Conservation (phyloP, 2,113 vertebrate genomes). For the Amazona vittata region DNA sequence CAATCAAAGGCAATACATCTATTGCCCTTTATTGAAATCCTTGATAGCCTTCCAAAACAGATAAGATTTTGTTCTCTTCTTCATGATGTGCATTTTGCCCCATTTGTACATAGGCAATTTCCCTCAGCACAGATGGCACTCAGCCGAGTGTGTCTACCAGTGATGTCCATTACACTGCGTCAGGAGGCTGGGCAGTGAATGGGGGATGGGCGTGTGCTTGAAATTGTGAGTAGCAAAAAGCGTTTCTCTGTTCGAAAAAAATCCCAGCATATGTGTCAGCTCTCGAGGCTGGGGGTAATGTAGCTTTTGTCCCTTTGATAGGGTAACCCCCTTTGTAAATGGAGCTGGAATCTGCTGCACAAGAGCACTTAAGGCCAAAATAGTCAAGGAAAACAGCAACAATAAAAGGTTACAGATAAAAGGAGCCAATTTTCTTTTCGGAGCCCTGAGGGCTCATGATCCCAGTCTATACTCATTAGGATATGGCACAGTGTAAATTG, state of each 20-base stretch:
- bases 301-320: background rate
- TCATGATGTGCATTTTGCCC: background rate
- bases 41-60: slow-evolving; percentile 9
- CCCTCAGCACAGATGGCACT: background rate
- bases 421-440: background rate
- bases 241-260: background rate
- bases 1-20: background rate
- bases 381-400: background rate
- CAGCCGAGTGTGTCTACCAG: rapidly evolving
- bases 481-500: background rate
- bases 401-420: slow-evolving; percentile 12
- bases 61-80: background rate
- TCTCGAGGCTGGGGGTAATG: background rate
- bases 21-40: slow-evolving; percentile 9
- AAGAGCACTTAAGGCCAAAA: slow-evolving; percentile 18
- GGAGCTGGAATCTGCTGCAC: background rate
- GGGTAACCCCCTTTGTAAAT: background rate
- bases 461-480: background rate
- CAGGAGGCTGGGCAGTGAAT: background rate
- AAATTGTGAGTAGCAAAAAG: background rate
- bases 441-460: background rate
- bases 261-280: rapidly evolving
- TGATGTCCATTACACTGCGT: background rate
- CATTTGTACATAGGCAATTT: background rate
- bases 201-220: background rate